Evolutionary conservation across 2,113 vertebrate genomes (phyloP).

Genomic region (Ictalurus furcatus): DNA sequence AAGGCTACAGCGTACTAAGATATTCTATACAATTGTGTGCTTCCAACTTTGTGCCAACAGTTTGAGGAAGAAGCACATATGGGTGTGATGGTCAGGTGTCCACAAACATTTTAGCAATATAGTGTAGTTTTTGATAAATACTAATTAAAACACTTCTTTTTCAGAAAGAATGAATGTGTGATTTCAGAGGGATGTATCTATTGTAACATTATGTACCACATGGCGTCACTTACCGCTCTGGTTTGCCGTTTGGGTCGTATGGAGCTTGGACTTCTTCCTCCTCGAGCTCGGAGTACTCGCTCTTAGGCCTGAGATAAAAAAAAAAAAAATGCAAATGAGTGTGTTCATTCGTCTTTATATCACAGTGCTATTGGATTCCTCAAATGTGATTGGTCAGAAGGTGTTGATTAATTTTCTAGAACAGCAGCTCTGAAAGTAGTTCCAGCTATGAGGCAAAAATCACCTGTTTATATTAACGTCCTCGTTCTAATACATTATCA

Average conservation of each 20-base stretch:
- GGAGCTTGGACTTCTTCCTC: constrained; percentile 93
- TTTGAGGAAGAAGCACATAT: neutral
- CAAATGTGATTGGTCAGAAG: neutral
- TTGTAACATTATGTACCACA: neutral
- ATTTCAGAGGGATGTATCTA: neutral
- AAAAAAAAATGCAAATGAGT: constrained; percentile 18
- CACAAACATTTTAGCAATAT: neutral
- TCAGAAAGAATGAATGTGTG: neutral
- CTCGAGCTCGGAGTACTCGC: constrained; percentile 95
- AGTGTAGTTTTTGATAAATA: neutral
- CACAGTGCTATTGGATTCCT: neutral
- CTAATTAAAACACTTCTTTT: neutral
- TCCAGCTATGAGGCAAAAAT: neutral
- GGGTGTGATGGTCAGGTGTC: neutral
- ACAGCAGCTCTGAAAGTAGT: neutral
- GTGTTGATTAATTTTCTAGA: neutral
- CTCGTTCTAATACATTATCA: too few relatives aligned
- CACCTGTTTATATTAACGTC: neutral
- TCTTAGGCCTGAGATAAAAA: constrained; percentile 85
- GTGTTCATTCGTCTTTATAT: neutral
- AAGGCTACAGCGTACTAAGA: neutral
- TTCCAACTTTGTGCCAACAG: neutral
- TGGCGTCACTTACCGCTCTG: constrained; percentile 80
- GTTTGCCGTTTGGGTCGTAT: constrained; percentile 94
- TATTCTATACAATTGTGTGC: neutral